These are phyloP conservation scores for Leptinotarsa haldemani DNA, from an alignment of 2,888 invertebrate species.

Conservation along the genomic window DNA sequence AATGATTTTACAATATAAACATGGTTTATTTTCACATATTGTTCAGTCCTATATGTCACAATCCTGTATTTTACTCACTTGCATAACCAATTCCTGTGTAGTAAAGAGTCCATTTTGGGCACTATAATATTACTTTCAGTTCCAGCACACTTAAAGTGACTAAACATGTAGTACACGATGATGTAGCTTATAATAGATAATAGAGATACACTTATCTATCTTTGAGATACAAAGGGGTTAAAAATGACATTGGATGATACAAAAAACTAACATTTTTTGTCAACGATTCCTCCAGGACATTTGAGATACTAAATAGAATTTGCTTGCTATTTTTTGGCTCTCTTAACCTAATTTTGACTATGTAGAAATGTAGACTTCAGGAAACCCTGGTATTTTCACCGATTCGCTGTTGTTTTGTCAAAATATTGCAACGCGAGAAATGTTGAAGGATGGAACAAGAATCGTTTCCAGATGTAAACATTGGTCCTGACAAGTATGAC, in stretches of 20 bases:
- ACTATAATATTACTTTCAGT: conserved; percentile 38
- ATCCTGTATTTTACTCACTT: conserved; percentile 46
- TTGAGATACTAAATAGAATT: too few species aligned
- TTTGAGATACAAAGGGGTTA: conserved; percentile 41
- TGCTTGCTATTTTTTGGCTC: too few species aligned
- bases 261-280: conserved; percentile 17
- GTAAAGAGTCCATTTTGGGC: conserved; percentile 35
- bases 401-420: too few species aligned
- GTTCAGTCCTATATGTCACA: conserved; percentile 58
- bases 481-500: not conserved
- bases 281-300: too few species aligned
- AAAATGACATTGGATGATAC: conserved; percentile 21
- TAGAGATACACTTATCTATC: conserved; percentile 42
- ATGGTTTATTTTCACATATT: conserved; percentile 62
- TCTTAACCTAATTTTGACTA: too few species aligned
- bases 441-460: too few species aligned
- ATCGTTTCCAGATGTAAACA: too few species aligned
- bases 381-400: conserved; percentile 1
- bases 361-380: not conserved
- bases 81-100: conserved; percentile 46
- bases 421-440: too few species aligned
- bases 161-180: conserved; percentile 53
- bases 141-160: conserved; percentile 48
- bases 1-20: conserved; percentile 61
- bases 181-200: conserved; percentile 47